Percentiles rank a stretch among this genome's conserved stretches.
Conservation (phyloP, 2,797 vertebrate species). For the Oreortyx pictus region DNA sequence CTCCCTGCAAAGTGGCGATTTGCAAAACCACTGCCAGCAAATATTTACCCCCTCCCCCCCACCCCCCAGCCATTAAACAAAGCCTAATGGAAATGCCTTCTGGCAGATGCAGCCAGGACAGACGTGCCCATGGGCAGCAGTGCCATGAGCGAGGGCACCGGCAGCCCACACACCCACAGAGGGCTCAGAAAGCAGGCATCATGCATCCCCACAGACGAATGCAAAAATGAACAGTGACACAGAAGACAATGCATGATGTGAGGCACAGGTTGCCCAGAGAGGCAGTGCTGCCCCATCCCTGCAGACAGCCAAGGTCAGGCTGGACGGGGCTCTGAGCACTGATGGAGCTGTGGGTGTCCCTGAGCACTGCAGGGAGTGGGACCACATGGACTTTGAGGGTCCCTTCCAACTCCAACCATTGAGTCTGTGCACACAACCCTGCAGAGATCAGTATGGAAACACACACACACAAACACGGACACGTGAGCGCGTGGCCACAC, state of each 20-base stretch:
- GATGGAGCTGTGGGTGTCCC: no score
- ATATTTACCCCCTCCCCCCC: slow-evolving; percentile 38
- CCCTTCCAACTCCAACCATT: no score
- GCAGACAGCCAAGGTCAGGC: no score
- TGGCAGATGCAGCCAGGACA: neutral
- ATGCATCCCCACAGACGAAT: accelerated
- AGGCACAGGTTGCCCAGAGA: no score
- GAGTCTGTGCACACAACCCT: accelerated
- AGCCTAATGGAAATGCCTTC: slow-evolving; percentile 27
- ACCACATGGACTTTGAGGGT: no score
- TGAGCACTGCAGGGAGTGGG: no score
- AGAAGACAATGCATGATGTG: accelerated
- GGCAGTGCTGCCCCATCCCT: no score
- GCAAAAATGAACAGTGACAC: accelerated
- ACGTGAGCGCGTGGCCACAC: neutral
- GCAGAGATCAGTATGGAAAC: accelerated
- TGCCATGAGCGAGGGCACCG: neutral
- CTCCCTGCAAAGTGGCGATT: slow-evolving; percentile 73
- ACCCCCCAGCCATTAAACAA: neutral
- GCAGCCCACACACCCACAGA: neutral
- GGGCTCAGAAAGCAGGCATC: neutral
- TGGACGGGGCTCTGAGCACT: no score
- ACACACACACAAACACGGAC: accelerated
- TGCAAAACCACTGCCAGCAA: slow-evolving; percentile 76
- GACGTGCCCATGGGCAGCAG: neutral